Conservation (phyloP, 2,113 vertebrate species). For the Neolamprologus falcicula region DNA sequence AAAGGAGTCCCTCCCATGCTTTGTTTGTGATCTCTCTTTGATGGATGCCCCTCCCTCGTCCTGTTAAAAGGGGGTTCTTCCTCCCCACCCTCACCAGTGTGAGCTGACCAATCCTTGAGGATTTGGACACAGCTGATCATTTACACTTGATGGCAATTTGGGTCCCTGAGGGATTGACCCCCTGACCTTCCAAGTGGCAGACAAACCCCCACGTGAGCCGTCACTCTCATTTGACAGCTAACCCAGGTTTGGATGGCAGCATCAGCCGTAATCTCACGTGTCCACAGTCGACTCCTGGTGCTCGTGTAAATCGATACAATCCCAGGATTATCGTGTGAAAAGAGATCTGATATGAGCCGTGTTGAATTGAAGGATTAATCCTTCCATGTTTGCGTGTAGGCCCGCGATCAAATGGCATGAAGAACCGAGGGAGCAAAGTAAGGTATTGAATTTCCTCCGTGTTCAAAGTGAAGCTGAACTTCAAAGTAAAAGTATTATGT, state of each 20-base stretch:
- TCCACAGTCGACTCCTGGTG: neutral
- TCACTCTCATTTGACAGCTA: neutral
- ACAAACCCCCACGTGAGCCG: accelerated
- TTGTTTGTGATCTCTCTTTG: neutral
- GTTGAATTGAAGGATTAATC: neutral
- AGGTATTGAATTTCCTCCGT: neutral
- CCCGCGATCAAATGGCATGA: neutral
- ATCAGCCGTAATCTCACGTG: neutral
- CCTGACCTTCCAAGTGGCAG: neutral
- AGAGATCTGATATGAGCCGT: neutral
- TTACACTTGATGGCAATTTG: neutral
- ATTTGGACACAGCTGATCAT: neutral
- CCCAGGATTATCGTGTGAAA: neutral
- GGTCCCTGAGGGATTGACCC: neutral
- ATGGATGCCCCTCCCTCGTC: neutral
- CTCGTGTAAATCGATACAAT: neutral
- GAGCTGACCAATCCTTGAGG: neutral
- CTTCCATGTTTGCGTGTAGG: neutral
- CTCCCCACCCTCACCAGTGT: neutral
- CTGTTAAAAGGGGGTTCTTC: neutral
- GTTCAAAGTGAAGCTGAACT: neutral
- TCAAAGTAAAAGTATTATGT: neutral
- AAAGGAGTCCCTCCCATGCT: neutral
- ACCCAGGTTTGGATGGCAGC: neutral
- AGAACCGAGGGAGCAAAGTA: neutral